Evolutionary conservation across 2,888 invertebrate genomes (phyloP).

Genomic region (Automeris io): DNA sequence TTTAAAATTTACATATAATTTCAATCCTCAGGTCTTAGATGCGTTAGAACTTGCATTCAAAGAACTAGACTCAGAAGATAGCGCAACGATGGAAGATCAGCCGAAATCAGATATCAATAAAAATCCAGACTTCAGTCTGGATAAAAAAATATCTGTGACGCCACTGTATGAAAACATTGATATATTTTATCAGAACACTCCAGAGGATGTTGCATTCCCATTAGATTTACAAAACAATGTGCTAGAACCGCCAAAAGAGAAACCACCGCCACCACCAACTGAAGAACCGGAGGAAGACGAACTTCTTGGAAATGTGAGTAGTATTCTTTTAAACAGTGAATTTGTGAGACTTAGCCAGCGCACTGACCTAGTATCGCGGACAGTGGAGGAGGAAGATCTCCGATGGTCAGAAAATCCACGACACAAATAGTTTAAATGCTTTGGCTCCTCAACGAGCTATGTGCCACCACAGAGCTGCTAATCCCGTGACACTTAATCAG

Average conservation of each 20-base stretch:
- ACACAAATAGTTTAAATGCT: too few species aligned
- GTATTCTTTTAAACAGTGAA: too few species aligned
- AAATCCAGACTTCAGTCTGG: conserved; percentile 36
- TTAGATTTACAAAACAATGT: conserved; percentile 77
- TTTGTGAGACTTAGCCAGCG: too few species aligned
- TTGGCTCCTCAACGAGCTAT: too few species aligned
- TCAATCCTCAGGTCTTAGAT: conserved; percentile 74
- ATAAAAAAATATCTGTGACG: conserved; percentile 60
- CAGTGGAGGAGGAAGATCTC: too few species aligned
- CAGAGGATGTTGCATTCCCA: conserved; percentile 61
- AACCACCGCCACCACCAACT: conserved; percentile 88
- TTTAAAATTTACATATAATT: neutral
- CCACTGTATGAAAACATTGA: conserved; percentile 80
- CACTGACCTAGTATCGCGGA: too few species aligned
- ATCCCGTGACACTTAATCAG: too few species aligned
- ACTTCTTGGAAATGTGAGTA: conserved; percentile 65
- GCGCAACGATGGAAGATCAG: conserved; percentile 61
- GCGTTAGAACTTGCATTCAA: conserved; percentile 80
- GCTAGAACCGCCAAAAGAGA: conserved; percentile 88
- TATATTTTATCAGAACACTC: conserved; percentile 66
- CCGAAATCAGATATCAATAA: conserved; percentile 23
- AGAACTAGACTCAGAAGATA: conserved; percentile 77
- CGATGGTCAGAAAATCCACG: too few species aligned
- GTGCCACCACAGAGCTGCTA: too few species aligned
- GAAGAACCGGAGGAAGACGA: conserved; percentile 65